These are phyloP conservation scores for Drosophila punjabiensis DNA, from an alignment of 1,140 invertebrate genomes.

Conservation along the genomic window DNA sequence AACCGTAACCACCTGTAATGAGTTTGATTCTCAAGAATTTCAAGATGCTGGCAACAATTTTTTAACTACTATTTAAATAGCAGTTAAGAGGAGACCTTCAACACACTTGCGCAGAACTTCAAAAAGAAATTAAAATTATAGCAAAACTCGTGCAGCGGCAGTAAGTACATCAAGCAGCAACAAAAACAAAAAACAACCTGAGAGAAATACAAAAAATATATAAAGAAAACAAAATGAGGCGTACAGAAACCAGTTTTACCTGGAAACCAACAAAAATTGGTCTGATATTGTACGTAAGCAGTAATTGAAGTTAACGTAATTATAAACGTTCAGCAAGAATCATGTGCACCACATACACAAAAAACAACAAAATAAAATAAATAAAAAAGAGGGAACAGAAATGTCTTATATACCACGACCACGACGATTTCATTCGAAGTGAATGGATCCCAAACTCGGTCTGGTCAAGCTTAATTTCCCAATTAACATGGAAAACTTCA, in stretches of 20 bases:
- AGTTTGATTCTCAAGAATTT: constrained; percentile 37
- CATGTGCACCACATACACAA: constrained; percentile 31
- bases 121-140: constrained; percentile 80
- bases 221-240: constrained; percentile 45
- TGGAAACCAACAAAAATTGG: constrained; percentile 57
- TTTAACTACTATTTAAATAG: constrained; percentile 67
- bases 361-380: not conserved
- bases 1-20: constrained; percentile 1
- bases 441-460: constrained; percentile 9
- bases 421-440: constrained; percentile 31
- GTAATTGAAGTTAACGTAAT: constrained; percentile 80
- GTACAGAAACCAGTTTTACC: constrained; percentile 58
- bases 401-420: constrained; percentile 19
- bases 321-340: constrained; percentile 65
- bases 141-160: constrained; percentile 60
- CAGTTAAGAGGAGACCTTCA: constrained; percentile 49
- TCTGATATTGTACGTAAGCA: constrained; percentile 76
- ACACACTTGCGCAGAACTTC: constrained; percentile 64
- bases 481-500: constrained; percentile 71
- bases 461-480: constrained; percentile 62
- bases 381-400: constrained; percentile 19
- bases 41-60: constrained; percentile 56
- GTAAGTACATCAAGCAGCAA: constrained; percentile 13
- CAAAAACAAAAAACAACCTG: constrained; percentile 3
- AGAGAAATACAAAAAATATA: constrained; percentile 29